Conservation (phyloP, 23 tunicate species). For the Ascidia mentula region DNA sequence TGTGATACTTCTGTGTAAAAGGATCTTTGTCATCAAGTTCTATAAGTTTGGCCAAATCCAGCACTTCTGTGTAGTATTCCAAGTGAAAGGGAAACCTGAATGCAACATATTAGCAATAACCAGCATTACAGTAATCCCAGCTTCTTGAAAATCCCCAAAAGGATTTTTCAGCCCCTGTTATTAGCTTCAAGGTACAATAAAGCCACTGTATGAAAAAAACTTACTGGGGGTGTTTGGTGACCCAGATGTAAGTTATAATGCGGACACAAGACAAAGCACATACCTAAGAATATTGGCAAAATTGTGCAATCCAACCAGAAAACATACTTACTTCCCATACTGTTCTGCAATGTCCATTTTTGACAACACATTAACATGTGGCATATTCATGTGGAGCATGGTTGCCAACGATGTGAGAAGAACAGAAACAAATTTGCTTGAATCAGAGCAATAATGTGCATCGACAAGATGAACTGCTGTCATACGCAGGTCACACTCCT, state of each 20-base stretch:
- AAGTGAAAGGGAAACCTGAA: slow-evolving; percentile 86
- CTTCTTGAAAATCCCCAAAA: no score
- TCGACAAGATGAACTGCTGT: slow-evolving; percentile 92
- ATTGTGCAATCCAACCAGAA: no score
- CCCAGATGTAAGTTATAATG: no score
- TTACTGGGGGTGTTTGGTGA: no score
- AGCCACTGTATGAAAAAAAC: no score
- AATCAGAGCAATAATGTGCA: slow-evolving; percentile 78
- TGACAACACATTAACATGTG: slow-evolving; percentile 89
- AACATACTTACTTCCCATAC: slow-evolving; percentile 64
- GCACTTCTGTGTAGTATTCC: slow-evolving; percentile 93
- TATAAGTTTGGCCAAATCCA: slow-evolving; percentile 70
- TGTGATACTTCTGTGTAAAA: slow-evolving; percentile 58
- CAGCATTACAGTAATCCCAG: no score
- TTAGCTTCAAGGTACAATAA: no score
- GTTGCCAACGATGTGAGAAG: slow-evolving; percentile 77
- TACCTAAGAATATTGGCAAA: no score
- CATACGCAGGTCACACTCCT: slow-evolving; percentile 45
- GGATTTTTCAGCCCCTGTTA: no score
- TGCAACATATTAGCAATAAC: background rate
- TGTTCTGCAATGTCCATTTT: slow-evolving; percentile 95
- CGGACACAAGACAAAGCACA: no score
- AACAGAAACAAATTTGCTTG: slow-evolving; percentile 82
- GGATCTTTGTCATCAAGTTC: slow-evolving; percentile 52
- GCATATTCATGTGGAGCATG: slow-evolving; percentile 90